A percentile compares a stretch with the other conserved stretches of the same genome.
Conservation (phyloP, 1,140 invertebrate species). For the Bombus haemorrhoidalis region DNA sequence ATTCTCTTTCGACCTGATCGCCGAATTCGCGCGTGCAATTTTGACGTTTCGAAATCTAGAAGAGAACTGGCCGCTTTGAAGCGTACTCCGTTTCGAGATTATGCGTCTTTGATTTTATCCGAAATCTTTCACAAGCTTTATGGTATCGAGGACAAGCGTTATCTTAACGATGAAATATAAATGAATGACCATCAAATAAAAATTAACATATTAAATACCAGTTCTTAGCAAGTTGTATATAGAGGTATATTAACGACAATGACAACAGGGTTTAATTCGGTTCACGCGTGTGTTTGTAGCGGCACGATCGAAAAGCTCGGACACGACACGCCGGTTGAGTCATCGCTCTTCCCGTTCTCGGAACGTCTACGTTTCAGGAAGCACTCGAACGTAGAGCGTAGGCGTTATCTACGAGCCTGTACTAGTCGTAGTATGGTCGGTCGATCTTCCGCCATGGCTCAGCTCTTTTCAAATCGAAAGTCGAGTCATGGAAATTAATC, state of each 20-base stretch:
- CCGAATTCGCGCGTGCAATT: slow-evolving; percentile 25
- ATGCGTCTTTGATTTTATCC: background rate
- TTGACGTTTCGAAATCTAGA: background rate
- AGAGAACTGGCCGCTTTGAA: background rate
- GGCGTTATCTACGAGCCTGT: slow-evolving; percentile 44
- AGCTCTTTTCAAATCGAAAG: background rate
- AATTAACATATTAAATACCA: too few relatives aligned
- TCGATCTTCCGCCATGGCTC: slow-evolving; percentile 4
- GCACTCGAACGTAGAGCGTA: slow-evolving; percentile 18
- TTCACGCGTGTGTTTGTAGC: background rate
- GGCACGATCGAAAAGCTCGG: background rate
- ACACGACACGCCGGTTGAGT: slow-evolving; percentile 24
- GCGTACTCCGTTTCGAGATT: background rate
- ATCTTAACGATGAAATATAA: background rate
- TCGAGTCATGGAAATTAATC: slow-evolving; percentile 36
- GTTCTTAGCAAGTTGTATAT: background rate
- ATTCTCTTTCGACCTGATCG: background rate
- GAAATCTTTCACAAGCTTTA: background rate
- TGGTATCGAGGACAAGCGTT: background rate
- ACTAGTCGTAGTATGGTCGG: background rate
- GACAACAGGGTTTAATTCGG: background rate
- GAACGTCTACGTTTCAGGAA: slow-evolving; percentile 23
- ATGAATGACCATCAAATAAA: too few relatives aligned
- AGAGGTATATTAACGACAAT: background rate
- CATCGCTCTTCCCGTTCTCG: slow-evolving; percentile 36